Percentiles rank a stretch among this genome's conserved stretches.
phyloP scores from a whole-genome alignment of 2,888 invertebrate species.

The Tribolium freemani region DNA sequence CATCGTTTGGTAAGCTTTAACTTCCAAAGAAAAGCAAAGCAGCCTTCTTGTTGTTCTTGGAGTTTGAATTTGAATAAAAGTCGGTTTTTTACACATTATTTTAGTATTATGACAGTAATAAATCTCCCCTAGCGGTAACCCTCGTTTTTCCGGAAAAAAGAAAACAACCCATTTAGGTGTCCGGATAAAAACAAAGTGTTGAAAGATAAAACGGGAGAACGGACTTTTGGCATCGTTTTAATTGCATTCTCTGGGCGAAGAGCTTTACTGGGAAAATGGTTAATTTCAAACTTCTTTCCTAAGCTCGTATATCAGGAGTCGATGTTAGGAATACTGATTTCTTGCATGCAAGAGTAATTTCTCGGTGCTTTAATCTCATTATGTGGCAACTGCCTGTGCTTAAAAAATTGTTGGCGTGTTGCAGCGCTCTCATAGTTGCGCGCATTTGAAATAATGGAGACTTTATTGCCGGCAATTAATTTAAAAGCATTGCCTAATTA shows the following conservation, averaged over 20 bases:
- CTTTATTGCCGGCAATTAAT: conserved; percentile 41
- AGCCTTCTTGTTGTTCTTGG: not conserved
- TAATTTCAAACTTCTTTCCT: conserved; percentile 15
- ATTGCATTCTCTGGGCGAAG: conserved; percentile 4
- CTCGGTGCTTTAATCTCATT: conserved; percentile 3
- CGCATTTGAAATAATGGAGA: conserved; percentile 24
- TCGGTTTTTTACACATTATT: too few species aligned
- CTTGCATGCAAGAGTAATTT: not conserved
- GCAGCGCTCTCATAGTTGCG: conserved; percentile 3
- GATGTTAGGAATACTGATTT: not conserved
- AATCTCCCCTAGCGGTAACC: conserved; percentile 20
- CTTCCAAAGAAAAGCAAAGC: not conserved
- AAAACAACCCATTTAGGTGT: conserved; percentile 14
- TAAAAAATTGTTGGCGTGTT: not conserved
- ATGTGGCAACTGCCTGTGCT: not conserved
- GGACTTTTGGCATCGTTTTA: conserved; percentile 28
- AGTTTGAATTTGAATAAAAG: not conserved
- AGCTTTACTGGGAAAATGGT: conserved; percentile 3
- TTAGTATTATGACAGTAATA: conserved; percentile 33
- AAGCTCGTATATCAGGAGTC: conserved; percentile 13
- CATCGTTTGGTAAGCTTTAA: not conserved
- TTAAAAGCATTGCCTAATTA: conserved; percentile 44
- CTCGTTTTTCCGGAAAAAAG: conserved; percentile 23
- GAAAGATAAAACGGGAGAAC: conserved; percentile 21
- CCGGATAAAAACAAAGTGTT: conserved; percentile 23